Base-by-base conservation (phyloP, 2,888 invertebrate species). In the Steinernema carpocapsae region DNA sequence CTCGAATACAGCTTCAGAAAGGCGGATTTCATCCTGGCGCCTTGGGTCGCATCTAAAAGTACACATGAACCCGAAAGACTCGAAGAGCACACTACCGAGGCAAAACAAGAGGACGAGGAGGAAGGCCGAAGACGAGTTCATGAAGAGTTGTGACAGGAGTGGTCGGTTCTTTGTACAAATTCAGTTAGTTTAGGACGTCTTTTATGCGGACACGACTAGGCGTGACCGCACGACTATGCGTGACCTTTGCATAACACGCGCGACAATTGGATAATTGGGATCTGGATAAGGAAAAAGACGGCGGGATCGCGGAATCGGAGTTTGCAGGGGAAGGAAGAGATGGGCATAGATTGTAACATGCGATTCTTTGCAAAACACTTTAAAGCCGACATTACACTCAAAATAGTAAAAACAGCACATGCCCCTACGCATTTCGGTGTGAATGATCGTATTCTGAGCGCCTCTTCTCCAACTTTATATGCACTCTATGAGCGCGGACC, bases 191-290 rank as follows among this genome's bases (percentile, higher is more conserved):
- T 56, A 22, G 26, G 56, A 4, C 2, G 22, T 26, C 26, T 56
- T 56, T 56, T 56, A 56, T 56, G 56, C 56, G 56, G n/a, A n/a
- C n/a, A n/a, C n/a, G n/a, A n/a, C n/a, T n/a, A n/a, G n/a, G n/a
- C n/a, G n/a, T n/a, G n/a, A n/a, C n/a, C n/a, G 26, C 14, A 19
- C 56, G 56, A 56, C 56, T 24, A 56, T 22, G 56, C 56, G 56
- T 56, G 56, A 56, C 56, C 56, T 56, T 56, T 56, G 26, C 56
- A 56, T 56, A 26, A 56, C 56, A 56, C 56, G 56, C 14, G 51
- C 22, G 56, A 24, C 24, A 56, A 56, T 56, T 56, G 56, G 56
- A 56, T 56, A 56, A 56, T 26, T 26, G 56, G 26, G 56, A 26
- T n/a, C n/a, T n/a, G n/a, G n/a, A n/a, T n/a, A n/a, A n/a, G n/a